A percentile compares a stretch with the other conserved stretches of the same genome.
Evolutionary conservation across 2,113 vertebrate genomes (phyloP).

Genomic region (Panthera tigris): DNA sequence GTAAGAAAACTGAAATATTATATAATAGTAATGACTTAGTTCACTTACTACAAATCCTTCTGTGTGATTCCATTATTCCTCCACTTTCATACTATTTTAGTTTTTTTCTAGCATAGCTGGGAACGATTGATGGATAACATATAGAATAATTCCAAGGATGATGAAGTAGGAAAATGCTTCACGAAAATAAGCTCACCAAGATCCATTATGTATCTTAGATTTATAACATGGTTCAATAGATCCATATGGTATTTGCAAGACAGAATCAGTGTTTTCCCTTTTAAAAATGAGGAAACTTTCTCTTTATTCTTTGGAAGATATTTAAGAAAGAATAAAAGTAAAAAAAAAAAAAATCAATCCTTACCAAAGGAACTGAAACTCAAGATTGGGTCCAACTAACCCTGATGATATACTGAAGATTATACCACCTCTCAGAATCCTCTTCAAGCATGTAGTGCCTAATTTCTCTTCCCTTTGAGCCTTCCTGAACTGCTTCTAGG

Average conservation of each 20-base stretch:
- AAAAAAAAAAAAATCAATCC: constrained; percentile 17
- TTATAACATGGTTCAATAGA: background rate
- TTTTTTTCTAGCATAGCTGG: background rate
- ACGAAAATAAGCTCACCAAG: constrained; percentile 2
- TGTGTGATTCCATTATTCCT: background rate
- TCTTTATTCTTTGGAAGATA: background rate
- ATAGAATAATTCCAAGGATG: constrained; percentile 35
- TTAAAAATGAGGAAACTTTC: background rate
- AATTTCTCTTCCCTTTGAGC: background rate
- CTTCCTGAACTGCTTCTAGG: background rate
- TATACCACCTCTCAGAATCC: background rate
- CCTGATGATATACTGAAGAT: background rate
- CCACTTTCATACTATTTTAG: background rate
- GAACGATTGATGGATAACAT: background rate
- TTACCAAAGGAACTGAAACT: background rate
- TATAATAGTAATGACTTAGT: background rate
- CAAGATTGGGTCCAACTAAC: background rate
- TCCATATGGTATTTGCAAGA: background rate
- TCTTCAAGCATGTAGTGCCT: background rate
- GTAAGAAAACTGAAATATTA: constrained; percentile 5
- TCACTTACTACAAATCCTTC: background rate
- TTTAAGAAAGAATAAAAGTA: background rate
- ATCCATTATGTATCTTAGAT: background rate
- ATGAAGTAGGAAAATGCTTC: background rate
- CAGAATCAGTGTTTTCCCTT: background rate